A percentile compares a stretch with the other conserved stretches of the same genome.
Conservation (phyloP, 2,888 invertebrate species). For the Mythimna albipuncta region DNA sequence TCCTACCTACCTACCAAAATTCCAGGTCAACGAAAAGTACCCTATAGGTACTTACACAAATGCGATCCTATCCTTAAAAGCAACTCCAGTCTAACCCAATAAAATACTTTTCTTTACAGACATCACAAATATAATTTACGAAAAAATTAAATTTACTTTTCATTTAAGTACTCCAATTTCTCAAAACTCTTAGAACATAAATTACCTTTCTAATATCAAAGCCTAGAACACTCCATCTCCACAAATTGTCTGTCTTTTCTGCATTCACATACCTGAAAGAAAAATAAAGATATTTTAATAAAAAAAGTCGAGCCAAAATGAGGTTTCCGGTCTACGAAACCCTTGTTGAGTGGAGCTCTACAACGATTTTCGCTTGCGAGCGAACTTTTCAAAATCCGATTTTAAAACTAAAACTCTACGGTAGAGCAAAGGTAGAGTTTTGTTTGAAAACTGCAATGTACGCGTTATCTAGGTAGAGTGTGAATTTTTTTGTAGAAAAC, state of each 20-base stretch:
- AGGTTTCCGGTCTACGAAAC: conserved; percentile 56
- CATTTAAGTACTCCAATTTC: neutral
- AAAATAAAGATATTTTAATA: conserved; percentile 51
- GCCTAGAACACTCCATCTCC: conserved; percentile 2
- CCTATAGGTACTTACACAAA: too few relatives aligned
- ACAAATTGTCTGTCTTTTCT: conserved; percentile 3
- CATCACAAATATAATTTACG: neutral
- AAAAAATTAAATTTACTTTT: neutral
- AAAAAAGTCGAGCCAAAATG: conserved; percentile 51
- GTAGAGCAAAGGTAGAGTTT: conserved; percentile 33
- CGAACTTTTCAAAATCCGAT: conserved; percentile 42
- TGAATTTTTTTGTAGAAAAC: neutral
- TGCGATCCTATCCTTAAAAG: neutral
- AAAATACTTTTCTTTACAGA: neutral
- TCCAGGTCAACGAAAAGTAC: too few relatives aligned
- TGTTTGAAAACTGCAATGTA: conserved; percentile 32
- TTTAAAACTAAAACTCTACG: conserved; percentile 48
- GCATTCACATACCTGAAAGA: conserved; percentile 59
- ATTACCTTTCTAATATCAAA: conserved; percentile 26
- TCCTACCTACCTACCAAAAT: too few relatives aligned
- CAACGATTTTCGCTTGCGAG: conserved; percentile 37
- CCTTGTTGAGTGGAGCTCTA: conserved; percentile 34
- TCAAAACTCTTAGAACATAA: neutral
- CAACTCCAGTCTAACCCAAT: neutral
- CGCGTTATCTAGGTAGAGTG: conserved; percentile 8